phyloP scores from a whole-genome alignment of 2,888 invertebrate genomes.

The Slavum lentiscoides region DNA sequence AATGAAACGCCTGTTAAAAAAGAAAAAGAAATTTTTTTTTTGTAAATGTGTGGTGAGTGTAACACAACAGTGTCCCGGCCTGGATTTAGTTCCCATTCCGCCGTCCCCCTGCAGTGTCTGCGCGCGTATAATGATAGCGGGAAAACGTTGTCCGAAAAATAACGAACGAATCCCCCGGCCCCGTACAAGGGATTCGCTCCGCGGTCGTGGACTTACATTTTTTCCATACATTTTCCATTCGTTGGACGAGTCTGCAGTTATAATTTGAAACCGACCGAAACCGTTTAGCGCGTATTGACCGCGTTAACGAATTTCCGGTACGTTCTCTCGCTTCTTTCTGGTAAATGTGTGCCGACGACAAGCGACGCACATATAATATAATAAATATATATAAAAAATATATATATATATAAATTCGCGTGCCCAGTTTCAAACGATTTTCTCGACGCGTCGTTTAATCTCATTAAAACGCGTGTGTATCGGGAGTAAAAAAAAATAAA shows the following conservation, averaged over 20 bases:
- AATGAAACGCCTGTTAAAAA: too few relatives aligned
- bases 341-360: slow-evolving; percentile 44
- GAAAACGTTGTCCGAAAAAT: too few relatives aligned
- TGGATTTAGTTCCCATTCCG: too few relatives aligned
- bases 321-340: slow-evolving; percentile 24
- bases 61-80: too few relatives aligned
- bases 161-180: too few relatives aligned
- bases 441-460: slow-evolving; percentile 48
- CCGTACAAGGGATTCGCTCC: too few relatives aligned
- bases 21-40: too few relatives aligned
- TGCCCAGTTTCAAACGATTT: slow-evolving; percentile 48
- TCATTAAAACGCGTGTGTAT: slow-evolving; percentile 33
- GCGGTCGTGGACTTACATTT: too few relatives aligned
- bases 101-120: too few relatives aligned
- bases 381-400: neutral
- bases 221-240: neutral
- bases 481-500: neutral
- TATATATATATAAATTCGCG: slow-evolving; percentile 24
- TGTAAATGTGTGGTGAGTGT: too few relatives aligned
- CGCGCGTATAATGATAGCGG: too few relatives aligned
- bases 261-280: slow-evolving; percentile 43
- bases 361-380: slow-evolving; percentile 15
- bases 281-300: slow-evolving; percentile 46
- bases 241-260: slow-evolving; percentile 32
- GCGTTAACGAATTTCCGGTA: slow-evolving; percentile 50